Conservation (phyloP, 2,888 invertebrate genomes). For the Archips crataeganus region DNA sequence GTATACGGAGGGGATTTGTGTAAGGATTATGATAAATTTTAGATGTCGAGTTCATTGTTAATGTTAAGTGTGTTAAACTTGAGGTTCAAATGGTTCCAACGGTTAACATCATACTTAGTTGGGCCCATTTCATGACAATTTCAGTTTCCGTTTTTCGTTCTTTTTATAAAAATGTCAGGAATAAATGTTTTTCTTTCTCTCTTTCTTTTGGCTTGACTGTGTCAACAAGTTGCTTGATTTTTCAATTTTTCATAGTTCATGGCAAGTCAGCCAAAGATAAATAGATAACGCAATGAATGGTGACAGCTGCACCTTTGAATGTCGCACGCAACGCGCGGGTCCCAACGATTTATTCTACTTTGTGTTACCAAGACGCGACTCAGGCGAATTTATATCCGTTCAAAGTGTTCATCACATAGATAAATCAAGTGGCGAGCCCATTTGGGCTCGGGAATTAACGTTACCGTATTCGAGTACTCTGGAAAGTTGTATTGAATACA, state of each 20-base stretch:
- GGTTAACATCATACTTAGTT: no score
- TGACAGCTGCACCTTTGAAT: constrained; percentile 57
- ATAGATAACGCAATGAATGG: constrained; percentile 54
- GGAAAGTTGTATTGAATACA: constrained; percentile 24
- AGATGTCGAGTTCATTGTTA: no score
- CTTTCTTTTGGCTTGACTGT: background rate
- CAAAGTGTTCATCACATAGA: constrained; percentile 43
- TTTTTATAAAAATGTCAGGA: no score
- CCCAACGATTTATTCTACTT: constrained; percentile 72
- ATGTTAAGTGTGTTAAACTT: no score
- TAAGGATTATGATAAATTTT: no score
- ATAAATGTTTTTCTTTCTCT: background rate
- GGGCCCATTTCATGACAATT: no score
- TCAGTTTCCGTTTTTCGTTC: no score
- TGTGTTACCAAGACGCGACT: constrained; percentile 62
- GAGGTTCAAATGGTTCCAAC: no score
- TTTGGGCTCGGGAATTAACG: constrained; percentile 43
- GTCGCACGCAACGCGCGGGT: constrained; percentile 58
- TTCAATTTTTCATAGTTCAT: background rate
- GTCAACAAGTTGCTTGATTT: constrained; percentile 20
- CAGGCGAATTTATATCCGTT: constrained; percentile 54
- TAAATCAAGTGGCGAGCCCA: constrained; percentile 42
- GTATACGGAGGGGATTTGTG: no score
- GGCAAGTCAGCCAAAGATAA: constrained; percentile 33
- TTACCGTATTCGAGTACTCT: constrained; percentile 42